A percentile compares a stretch with the other conserved stretches of the same genome.
Conservation (phyloP, 2,888 invertebrate genomes). For the Apamea monoglypha region DNA sequence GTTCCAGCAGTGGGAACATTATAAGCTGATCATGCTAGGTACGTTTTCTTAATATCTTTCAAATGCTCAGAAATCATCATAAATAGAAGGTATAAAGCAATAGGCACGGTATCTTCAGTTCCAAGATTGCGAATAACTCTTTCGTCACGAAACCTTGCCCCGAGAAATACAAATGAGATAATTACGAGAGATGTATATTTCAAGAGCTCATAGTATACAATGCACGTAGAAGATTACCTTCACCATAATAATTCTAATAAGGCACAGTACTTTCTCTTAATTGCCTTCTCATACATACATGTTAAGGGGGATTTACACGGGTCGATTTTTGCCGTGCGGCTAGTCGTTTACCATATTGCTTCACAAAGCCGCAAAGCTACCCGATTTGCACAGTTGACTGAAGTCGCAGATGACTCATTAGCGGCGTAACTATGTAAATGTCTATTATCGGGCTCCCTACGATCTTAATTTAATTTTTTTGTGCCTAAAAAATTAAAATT, state of each 20-base stretch:
- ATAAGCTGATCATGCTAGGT: no score
- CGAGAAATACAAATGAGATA: conserved; percentile 55
- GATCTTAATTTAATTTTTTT: neutral
- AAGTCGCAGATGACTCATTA: neutral
- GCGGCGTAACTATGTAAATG: no score
- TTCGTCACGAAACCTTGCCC: conserved; percentile 23
- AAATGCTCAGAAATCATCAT: neutral
- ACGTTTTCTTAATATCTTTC: neutral
- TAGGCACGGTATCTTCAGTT: neutral
- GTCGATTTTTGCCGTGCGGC: neutral
- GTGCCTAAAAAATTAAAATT: no score
- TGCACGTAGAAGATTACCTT: conserved; percentile 77
- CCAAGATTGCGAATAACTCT: conserved; percentile 42
- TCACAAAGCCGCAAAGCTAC: neutral
- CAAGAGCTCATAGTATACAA: conserved; percentile 68
- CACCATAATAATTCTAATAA: conserved; percentile 82
- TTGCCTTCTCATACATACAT: conserved; percentile 78
- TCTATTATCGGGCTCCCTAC: neutral
- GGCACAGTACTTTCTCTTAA: conserved; percentile 82
- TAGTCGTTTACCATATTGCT: neutral
- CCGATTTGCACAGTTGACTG: neutral
- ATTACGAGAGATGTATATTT: conserved; percentile 48
- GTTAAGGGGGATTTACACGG: conserved; percentile 38
- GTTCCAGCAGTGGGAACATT: no score
- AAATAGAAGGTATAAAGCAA: neutral